Base-by-base conservation (phyloP, 2,797 vertebrate species). In the Odontamblyopus lacepedii region DNA sequence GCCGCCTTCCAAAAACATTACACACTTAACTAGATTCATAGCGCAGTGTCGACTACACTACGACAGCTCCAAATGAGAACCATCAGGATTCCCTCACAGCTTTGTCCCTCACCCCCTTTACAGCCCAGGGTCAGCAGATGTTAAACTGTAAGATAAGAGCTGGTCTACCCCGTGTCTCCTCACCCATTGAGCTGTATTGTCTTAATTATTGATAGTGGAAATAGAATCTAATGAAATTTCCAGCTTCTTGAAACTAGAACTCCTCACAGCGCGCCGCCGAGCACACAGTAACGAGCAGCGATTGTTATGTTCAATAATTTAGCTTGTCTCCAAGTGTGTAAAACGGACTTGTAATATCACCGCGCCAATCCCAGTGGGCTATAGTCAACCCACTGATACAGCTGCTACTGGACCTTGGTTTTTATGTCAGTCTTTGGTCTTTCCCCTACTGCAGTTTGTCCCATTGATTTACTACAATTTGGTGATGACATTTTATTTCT, bases 181-280 rank as follows among this genome's bases (percentile, higher is more conserved):
- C 70, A 2, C 71, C 77, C 26, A 5, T 67, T 44, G 71, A 77
- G 79, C 87, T 92, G 87, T 89, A 89, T 94, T 93, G 92, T 94
- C 92, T 96, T 95, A 96, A 96, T 96, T 94, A 97, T 95, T 96
- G 81, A 95, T 95, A 85, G 87, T 94, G 94, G 95, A 96, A 96
- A 94, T 93, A 87, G 87, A 93, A 90, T 93, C 91, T 90, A 95
- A 95, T 95, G 94, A 95, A 94, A 95, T 96, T 95, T 96, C 93
- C 94, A 93, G 92, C 86, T 86, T 94, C 88, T 92, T 95, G 94
- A 95, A 95, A 95, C 90, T 87, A 88, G 91, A 95, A 93, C 94
- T 94, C 56, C 32, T 71, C 70, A 80, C 44, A 13, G 70, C 48
- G 61, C 60, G 11, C 56, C 41, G 41, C 77, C 53, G 41, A 65